phyloP scores from a whole-genome alignment of 2,797 vertebrate genomes.

The Halcyon leucocephala region DNA sequence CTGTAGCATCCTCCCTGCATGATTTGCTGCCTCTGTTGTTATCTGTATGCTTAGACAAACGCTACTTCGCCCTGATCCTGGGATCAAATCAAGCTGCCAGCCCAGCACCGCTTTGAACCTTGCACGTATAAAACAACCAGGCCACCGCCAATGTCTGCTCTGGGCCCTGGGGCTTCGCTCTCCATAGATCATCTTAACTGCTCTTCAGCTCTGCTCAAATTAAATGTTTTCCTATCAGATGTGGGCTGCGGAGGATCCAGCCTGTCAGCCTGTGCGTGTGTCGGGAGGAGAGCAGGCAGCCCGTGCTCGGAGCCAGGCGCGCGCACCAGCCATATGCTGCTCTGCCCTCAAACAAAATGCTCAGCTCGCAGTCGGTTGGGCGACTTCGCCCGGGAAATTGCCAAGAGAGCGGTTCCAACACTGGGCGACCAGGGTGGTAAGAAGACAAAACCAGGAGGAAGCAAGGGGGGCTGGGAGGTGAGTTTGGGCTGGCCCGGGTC shows the following conservation, averaged over 20 bases:
- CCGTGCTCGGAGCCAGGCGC: background rate
- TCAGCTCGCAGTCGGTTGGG: background rate
- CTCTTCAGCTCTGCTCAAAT: constrained; percentile 66
- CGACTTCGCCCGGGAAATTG: background rate
- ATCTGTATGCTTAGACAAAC: background rate
- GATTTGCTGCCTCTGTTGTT: background rate
- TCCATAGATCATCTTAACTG: constrained; percentile 47
- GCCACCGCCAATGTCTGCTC: background rate
- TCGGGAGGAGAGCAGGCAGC: constrained; percentile 38
- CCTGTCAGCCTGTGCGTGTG: constrained; percentile 44
- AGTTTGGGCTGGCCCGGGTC: background rate
- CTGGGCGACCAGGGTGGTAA: fast-evolving
- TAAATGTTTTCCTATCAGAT: constrained; percentile 71
- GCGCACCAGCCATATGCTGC: constrained; percentile 34
- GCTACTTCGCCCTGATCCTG: background rate
- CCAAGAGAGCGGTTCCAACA: fast-evolving
- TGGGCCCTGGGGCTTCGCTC: constrained; percentile 16
- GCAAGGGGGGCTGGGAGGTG: fast-evolving
- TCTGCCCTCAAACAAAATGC: constrained; percentile 8
- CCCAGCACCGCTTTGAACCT: background rate
- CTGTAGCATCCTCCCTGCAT: background rate
- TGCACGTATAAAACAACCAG: background rate
- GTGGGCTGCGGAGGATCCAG: constrained; percentile 68
- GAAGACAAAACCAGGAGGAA: background rate
- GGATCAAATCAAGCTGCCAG: background rate